A percentile compares a stretch with the other conserved stretches of the same genome.
These are phyloP conservation scores for Bergia puertoricense DNA, from an alignment of 92 coral and sea anemone genomes.

Conservation along the genomic window DNA sequence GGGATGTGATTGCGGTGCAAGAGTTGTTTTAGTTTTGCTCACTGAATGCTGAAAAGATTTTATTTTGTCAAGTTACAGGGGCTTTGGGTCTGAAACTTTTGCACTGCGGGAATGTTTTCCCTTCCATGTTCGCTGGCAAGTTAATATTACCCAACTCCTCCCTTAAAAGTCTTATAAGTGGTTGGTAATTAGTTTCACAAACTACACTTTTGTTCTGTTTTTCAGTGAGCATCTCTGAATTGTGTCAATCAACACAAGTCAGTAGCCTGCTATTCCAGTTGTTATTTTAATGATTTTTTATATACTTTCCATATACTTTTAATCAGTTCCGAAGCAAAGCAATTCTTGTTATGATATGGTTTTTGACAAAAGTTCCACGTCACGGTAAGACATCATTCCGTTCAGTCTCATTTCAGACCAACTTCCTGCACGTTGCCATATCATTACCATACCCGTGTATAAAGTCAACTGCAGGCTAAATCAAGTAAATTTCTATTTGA, in stretches of 20 bases:
- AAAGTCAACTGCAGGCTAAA: background rate
- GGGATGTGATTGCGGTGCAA: no score
- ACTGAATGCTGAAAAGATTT: no score
- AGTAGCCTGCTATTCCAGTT: background rate
- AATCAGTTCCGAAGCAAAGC: background rate
- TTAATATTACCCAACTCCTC: background rate
- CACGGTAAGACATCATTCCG: background rate
- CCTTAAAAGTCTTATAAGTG: background rate
- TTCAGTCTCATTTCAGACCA: slow-evolving; percentile 3
- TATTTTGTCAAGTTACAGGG: no score
- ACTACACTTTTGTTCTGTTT: background rate
- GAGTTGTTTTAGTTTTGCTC: no score
- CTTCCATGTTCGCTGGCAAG: no score
- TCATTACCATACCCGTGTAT: background rate
- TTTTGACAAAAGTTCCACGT: background rate
- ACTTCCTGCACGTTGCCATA: slow-evolving; percentile 9
- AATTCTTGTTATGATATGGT: background rate
- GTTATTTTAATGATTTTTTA: background rate
- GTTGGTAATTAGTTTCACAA: background rate
- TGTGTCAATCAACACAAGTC: background rate
- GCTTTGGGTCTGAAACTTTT: no score
- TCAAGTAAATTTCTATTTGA: slow-evolving; percentile 8
- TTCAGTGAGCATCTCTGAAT: background rate
- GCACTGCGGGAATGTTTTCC: no score
- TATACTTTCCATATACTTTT: background rate